Evolutionary conservation across 2,113 vertebrate genomes (phyloP).

Genomic region (Polypterus senegalus): DNA sequence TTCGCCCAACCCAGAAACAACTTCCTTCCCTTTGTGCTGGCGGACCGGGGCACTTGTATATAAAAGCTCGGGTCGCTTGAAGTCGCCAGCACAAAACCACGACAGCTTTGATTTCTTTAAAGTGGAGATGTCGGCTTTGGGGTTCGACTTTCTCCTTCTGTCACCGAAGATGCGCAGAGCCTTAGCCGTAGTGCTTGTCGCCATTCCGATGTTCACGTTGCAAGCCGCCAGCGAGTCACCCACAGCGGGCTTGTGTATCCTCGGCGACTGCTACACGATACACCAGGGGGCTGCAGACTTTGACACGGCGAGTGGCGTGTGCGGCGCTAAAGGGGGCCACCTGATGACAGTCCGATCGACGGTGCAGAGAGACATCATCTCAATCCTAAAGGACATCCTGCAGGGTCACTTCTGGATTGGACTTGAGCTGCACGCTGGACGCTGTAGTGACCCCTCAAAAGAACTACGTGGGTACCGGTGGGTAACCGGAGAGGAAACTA

Average conservation of each 20-base stretch:
- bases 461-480: slow-evolving; percentile 32
- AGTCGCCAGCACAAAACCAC: too few relatives aligned
- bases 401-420: slow-evolving; percentile 43
- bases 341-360: slow-evolving; percentile 34
- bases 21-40: too few relatives aligned
- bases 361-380: slow-evolving; percentile 8
- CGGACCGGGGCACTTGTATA: too few relatives aligned
- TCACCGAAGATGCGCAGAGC: too few relatives aligned
- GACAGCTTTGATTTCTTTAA: too few relatives aligned
- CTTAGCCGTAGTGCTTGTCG: too few relatives aligned
- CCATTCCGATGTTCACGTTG: too few relatives aligned
- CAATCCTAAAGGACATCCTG: slow-evolving; percentile 11
- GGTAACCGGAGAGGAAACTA: slow-evolving; percentile 24
- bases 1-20: too few relatives aligned
- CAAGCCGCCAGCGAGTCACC: slow-evolving; percentile 1
- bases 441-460: slow-evolving; percentile 17
- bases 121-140: too few relatives aligned
- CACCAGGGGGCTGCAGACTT: slow-evolving; percentile 15
- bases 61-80: too few relatives aligned
- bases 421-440: slow-evolving; percentile 12
- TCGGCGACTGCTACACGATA: slow-evolving; percentile 27
- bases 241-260: slow-evolving; percentile 25
- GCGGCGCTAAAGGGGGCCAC: slow-evolving; percentile 12
- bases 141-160: too few relatives aligned
- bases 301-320: slow-evolving; percentile 17